Conservation (phyloP, 2,888 invertebrate species). For the Aproaerema taeniolella region DNA sequence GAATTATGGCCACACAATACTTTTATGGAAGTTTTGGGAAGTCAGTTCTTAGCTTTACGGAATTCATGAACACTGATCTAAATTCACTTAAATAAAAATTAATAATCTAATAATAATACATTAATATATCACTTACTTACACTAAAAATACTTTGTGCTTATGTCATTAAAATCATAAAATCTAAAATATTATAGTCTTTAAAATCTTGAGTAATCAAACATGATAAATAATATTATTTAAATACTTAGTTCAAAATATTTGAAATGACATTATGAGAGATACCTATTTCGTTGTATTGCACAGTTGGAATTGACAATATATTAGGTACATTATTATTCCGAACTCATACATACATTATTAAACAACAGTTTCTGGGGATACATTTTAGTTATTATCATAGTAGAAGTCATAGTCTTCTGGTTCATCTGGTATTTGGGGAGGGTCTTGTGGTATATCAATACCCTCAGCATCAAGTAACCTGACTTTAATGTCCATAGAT, state of each 20-base stretch:
- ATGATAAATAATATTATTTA: no score
- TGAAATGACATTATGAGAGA: background rate
- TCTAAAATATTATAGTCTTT: constrained; percentile 1
- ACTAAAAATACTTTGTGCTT: constrained; percentile 13
- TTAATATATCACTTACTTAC: background rate
- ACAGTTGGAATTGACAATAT: constrained; percentile 12
- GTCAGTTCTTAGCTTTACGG: constrained; percentile 5
- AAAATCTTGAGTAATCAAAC: background rate
- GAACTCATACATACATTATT: background rate
- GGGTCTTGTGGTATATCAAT: constrained; percentile 96
- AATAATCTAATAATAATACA: constrained; percentile 3
- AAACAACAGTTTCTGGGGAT: background rate
- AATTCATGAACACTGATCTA: constrained; percentile 4
- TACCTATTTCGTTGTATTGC: constrained; percentile 11
- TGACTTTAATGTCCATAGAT: constrained; percentile 97
- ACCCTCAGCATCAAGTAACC: constrained; percentile 95
- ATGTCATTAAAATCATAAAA: background rate
- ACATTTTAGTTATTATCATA: constrained; percentile 80
- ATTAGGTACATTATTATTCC: background rate
- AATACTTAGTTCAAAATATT: no score
- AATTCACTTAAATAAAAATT: constrained; percentile 2
- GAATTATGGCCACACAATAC: constrained; percentile 57
- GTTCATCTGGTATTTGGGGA: constrained; percentile 93
- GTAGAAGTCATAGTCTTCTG: constrained; percentile 94
- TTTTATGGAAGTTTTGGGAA: constrained; percentile 45